A percentile compares a stretch with the other conserved stretches of the same genome.
These are phyloP conservation scores for Prenolepis imparis DNA, from an alignment of 2,888 invertebrate genomes.

Conservation along the genomic window DNA sequence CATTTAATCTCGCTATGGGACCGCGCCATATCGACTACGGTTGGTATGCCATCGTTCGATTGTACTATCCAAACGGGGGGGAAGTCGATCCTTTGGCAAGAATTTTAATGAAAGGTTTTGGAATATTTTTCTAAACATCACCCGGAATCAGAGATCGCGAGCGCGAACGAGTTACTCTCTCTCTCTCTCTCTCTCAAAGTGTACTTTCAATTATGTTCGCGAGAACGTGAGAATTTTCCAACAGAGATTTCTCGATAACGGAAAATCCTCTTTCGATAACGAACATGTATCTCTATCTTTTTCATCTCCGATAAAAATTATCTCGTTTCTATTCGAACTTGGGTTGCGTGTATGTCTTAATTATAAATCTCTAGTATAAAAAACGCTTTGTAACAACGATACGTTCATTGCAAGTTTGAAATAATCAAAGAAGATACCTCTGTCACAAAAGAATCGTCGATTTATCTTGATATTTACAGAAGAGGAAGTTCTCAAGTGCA, in stretches of 20 bases:
- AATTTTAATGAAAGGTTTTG: conserved; percentile 53
- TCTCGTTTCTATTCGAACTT: neutral
- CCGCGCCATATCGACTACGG: conserved; percentile 1
- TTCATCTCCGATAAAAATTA: neutral
- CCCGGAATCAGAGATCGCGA: conserved; percentile 7
- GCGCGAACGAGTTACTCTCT: neutral
- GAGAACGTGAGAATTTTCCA: neutral
- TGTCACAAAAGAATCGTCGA: neutral
- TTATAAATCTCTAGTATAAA: conserved; percentile 3
- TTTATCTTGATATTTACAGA: conserved; percentile 24
- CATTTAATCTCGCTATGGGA: conserved; percentile 65
- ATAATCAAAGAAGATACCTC: neutral
- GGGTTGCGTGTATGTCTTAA: neutral
- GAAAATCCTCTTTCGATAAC: conserved; percentile 7
- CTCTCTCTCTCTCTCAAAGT: conserved; percentile 5
- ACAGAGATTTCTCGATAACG: neutral
- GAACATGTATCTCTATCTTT: neutral
- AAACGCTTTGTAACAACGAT: neutral
- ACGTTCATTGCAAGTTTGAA: neutral
- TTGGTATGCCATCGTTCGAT: conserved; percentile 44
- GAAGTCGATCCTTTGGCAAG: conserved; percentile 59
- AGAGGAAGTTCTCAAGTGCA: neutral
- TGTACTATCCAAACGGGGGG: conserved; percentile 21
- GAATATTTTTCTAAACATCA: conserved; percentile 62
- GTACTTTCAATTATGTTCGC: conserved; percentile 37